Conservation (phyloP, 2,797 vertebrate species). For the Sebastes kiyomatsui region DNA sequence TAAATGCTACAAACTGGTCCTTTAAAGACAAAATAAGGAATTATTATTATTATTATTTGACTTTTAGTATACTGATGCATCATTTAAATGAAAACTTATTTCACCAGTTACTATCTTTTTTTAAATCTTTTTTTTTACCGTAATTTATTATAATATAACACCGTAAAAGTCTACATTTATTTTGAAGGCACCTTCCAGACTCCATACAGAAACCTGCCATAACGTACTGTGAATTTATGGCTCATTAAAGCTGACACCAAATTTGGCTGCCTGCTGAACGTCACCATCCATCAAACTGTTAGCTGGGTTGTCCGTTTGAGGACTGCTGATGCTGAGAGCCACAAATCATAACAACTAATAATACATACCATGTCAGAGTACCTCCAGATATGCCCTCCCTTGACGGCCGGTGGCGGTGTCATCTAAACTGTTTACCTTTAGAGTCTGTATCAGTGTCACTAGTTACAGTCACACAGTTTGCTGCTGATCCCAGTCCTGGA, state of each 20-base stretch:
- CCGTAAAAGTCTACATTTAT: not conserved
- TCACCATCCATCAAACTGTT: slow-evolving; percentile 30
- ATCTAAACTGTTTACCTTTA: not conserved
- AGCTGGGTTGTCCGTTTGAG: not conserved
- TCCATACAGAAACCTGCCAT: not conserved
- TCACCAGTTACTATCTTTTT: not conserved
- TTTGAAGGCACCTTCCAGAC: not conserved
- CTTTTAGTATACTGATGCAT: not conserved
- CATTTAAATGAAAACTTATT: not conserved
- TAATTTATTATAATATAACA: not conserved
- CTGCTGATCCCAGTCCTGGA: slow-evolving; percentile 15
- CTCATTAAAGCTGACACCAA: slow-evolving; percentile 26
- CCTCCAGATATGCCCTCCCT: not conserved
- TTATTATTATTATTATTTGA: not conserved
- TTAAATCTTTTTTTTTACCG: not conserved
- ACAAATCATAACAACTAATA: not conserved
- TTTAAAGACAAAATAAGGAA: not conserved
- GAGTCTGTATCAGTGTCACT: slow-evolving; percentile 2
- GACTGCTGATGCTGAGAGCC: not conserved
- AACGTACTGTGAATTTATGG: slow-evolving; percentile 21
- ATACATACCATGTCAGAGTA: slow-evolving; percentile 51
- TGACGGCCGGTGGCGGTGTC: not conserved
- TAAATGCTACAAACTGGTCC: not conserved
- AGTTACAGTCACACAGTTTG: slow-evolving; percentile 14
- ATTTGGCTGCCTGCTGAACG: slow-evolving; percentile 17